These are phyloP conservation scores for Coilia nasus DNA, from an alignment of 2,797 vertebrate genomes.

Conservation along the genomic window DNA sequence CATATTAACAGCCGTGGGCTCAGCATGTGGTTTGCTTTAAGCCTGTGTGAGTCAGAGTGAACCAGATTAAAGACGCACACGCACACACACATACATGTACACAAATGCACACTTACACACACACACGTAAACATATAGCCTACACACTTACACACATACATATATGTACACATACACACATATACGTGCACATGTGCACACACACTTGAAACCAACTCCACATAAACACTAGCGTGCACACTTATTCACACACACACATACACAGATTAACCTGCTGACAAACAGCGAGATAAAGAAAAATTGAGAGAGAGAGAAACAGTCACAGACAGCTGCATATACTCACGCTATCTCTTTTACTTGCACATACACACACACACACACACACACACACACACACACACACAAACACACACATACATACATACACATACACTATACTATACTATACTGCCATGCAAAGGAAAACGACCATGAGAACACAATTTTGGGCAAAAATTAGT, in stretches of 20 bases:
- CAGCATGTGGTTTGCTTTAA: not conserved
- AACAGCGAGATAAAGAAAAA: too few species aligned
- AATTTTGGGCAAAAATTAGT: too few species aligned
- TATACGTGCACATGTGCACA: not conserved
- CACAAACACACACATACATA: not conserved
- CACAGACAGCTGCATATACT: too few species aligned
- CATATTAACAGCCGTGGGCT: not conserved
- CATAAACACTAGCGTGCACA: not conserved
- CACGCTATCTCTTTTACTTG: too few species aligned
- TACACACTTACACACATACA: not conserved
- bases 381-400: not conserved
- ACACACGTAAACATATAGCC: not conserved
- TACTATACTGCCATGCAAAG: too few species aligned
- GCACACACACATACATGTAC: not conserved
- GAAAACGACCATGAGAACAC: too few species aligned
- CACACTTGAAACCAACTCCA: not conserved
- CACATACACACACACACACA: not conserved
- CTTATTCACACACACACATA: not conserved
- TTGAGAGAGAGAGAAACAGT: too few species aligned
- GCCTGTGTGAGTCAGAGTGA: not conserved
- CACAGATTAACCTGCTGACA: too few species aligned
- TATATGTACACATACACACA: not conserved
- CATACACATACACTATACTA: not conserved
- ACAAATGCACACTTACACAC: not conserved
- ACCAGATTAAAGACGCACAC: not conserved